A percentile compares a stretch with the other conserved stretches of the same genome.
Evolutionary conservation across 2,797 vertebrate genomes (phyloP).

Genomic region (Siniperca scherzeri): DNA sequence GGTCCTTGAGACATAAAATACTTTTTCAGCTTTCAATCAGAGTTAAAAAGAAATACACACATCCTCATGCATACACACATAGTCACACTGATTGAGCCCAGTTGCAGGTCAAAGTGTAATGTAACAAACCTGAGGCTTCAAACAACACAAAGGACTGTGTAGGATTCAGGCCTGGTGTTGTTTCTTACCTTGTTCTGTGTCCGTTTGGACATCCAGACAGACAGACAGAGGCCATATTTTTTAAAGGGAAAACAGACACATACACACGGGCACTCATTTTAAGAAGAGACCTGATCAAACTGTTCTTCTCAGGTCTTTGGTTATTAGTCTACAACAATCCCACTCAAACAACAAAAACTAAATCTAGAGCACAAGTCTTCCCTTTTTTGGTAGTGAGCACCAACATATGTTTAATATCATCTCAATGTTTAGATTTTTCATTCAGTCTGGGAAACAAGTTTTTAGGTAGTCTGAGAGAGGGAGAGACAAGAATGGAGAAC

Average conservation of each 20-base stretch:
- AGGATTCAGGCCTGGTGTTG: slow-evolving; percentile 6
- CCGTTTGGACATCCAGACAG: slow-evolving; percentile 3
- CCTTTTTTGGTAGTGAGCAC: neutral
- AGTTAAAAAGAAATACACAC: neutral
- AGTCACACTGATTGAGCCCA: slow-evolving; percentile 17
- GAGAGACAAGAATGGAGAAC: slow-evolving; percentile 25
- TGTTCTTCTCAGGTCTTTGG: slow-evolving; percentile 18
- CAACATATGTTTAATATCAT: neutral
- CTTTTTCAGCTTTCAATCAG: slow-evolving; percentile 6
- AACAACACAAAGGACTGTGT: slow-evolving; percentile 12
- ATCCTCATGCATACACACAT: slow-evolving; percentile 8
- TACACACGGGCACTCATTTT: slow-evolving; percentile 15
- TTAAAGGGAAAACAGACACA: neutral
- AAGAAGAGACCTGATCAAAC: slow-evolving; percentile 15
- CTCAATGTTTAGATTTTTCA: neutral
- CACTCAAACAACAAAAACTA: slow-evolving; percentile 26
- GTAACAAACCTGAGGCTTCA: slow-evolving; percentile 12
- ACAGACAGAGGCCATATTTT: neutral
- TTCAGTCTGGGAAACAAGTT: neutral
- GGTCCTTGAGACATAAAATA: slow-evolving; percentile 1
- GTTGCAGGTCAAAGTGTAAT: slow-evolving; percentile 8
- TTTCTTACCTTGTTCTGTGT: slow-evolving; percentile 11
- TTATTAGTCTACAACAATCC: slow-evolving; percentile 19
- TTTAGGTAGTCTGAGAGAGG: neutral
- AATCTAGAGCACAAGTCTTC: neutral